Percentiles rank a stretch among this genome's conserved stretches.
Evolutionary conservation across 2,113 vertebrate genomes (phyloP).

Genomic region (Lethenteron reissneri): DNA sequence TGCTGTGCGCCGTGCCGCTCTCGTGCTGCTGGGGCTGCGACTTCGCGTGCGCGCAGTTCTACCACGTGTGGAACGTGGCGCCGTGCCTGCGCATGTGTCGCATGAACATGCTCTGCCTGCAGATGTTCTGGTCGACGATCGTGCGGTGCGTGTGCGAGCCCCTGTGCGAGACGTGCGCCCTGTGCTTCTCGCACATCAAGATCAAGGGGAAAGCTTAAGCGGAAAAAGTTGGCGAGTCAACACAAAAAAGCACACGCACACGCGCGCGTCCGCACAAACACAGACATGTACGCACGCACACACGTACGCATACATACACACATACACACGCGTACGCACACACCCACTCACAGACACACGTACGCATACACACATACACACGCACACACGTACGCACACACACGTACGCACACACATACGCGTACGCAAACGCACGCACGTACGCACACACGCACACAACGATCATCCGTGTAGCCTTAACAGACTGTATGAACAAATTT

Average conservation of each 20-base stretch:
- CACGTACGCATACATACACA: neutral
- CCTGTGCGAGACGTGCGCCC: constrained; percentile 10
- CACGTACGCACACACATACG: neutral
- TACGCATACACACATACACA: neutral
- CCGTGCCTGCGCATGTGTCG: constrained; percentile 11
- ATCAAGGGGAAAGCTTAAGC: constrained; percentile 3
- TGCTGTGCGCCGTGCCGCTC: constrained; percentile 12
- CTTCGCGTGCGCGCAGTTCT: constrained; percentile 13
- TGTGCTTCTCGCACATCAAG: constrained; percentile 10
- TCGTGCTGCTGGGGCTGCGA: constrained; percentile 12
- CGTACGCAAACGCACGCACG: neutral
- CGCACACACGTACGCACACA: neutral
- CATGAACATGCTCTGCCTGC: constrained; percentile 11
- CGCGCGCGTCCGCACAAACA: neutral
- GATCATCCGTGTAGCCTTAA: too few species aligned
- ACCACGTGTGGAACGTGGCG: constrained; percentile 11
- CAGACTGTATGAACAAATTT: too few species aligned
- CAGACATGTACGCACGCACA: neutral
- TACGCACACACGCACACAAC: neutral
- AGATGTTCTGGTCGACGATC: constrained; percentile 12
- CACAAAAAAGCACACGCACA: neutral
- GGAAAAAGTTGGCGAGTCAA: neutral
- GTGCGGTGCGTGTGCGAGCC: constrained; percentile 12
- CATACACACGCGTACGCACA: neutral
- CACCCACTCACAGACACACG: neutral